phyloP scores from a whole-genome alignment of 2,888 invertebrate species.

The Tenthredo notha region DNA sequence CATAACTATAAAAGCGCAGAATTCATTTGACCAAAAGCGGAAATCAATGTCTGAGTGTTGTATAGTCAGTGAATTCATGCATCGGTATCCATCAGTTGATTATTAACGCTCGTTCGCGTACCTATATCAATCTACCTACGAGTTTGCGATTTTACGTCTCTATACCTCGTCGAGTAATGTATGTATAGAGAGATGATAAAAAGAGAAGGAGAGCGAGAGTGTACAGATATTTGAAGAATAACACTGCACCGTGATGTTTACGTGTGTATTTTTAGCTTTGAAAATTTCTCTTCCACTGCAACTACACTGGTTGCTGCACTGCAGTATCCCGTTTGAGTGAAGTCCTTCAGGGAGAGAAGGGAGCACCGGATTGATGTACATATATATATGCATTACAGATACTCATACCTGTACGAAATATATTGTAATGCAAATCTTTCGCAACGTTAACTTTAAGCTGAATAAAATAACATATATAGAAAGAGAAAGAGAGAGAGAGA shows the following conservation, averaged over 20 bases:
- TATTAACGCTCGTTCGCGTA: slow-evolving; percentile 10
- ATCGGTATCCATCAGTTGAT: slow-evolving; percentile 43
- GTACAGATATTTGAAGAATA: neutral
- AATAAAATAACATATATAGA: neutral
- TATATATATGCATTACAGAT: neutral
- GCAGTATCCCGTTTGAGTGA: neutral
- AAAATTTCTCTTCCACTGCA: neutral
- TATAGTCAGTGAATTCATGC: neutral
- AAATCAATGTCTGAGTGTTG: slow-evolving; percentile 7
- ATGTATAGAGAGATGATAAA: neutral
- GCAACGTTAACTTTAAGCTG: neutral
- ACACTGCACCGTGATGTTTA: slow-evolving; percentile 4
- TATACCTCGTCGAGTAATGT: slow-evolving; percentile 4
- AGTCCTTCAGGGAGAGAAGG: slow-evolving; percentile 25
- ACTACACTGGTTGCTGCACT: neutral
- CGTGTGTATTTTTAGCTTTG: slow-evolving; percentile 27
- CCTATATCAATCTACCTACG: neutral
- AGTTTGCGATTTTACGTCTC: slow-evolving; percentile 4
- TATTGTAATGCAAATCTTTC: neutral
- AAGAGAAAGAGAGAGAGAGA: neutral
- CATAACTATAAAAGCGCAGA: neutral
- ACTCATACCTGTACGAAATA: neutral
- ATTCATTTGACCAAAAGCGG: slow-evolving; percentile 19
- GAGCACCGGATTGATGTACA: neutral
- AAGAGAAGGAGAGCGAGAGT: neutral